Percentiles rank a stretch among this genome's conserved stretches.
phyloP scores from a whole-genome alignment of 1,140 invertebrate genomes.

The Muscidifurax raptorellus region DNA sequence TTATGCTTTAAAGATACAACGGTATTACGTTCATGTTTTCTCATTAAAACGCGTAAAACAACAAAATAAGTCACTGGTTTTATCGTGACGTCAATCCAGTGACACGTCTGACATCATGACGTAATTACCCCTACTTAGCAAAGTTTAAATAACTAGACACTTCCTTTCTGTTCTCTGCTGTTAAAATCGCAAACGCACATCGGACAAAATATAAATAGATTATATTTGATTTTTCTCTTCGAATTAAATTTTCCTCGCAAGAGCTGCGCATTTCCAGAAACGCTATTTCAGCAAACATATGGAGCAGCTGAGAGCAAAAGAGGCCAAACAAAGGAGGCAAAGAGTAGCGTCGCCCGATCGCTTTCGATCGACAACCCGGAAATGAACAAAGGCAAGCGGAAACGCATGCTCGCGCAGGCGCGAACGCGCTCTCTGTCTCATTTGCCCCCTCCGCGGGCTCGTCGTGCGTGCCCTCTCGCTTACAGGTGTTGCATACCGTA shows the following conservation, averaged over 20 bases:
- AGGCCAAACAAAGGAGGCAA: neutral
- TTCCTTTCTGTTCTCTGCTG: too few species aligned
- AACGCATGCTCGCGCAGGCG: conserved; percentile 3
- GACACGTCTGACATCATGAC: too few species aligned
- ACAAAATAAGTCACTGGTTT: neutral
- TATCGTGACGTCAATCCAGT: neutral
- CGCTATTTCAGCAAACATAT: neutral
- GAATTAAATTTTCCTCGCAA: neutral
- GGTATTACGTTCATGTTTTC: neutral
- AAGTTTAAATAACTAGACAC: too few species aligned
- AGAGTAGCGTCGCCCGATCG: conserved; percentile 9
- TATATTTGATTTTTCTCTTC: neutral
- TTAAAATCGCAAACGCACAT: too few species aligned
- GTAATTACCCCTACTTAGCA: too few species aligned
- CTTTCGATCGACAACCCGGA: conserved; percentile 36
- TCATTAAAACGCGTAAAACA: neutral
- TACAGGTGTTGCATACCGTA: neutral
- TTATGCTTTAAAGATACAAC: neutral
- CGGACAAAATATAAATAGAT: too few species aligned
- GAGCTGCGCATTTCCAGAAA: neutral
- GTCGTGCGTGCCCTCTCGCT: neutral
- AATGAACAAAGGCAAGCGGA: conserved; percentile 31
- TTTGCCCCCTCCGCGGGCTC: neutral
- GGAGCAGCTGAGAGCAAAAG: neutral
- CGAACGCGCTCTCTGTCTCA: neutral